Evolutionary conservation across 2,888 invertebrate species (phyloP).

Genomic region (Pteria penguin): DNA sequence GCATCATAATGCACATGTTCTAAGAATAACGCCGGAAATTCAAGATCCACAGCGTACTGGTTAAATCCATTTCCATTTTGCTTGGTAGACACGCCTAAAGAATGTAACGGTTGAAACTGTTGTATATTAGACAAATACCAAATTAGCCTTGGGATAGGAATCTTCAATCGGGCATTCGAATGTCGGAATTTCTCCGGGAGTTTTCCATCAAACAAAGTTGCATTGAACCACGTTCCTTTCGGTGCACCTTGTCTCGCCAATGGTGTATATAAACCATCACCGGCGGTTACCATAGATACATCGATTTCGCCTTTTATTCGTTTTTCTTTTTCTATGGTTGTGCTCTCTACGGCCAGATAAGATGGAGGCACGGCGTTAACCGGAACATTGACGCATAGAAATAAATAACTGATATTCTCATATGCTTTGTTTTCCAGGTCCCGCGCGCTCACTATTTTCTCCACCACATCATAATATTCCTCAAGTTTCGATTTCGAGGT

Average conservation of each 20-base stretch:
- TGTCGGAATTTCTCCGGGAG: constrained; percentile 13
- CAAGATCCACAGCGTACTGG: constrained; percentile 24
- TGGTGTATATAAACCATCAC: constrained; percentile 21
- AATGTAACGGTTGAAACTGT: constrained; percentile 17
- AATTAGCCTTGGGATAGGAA: constrained; percentile 19
- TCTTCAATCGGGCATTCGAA: constrained; percentile 15
- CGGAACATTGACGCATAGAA: constrained; percentile 9
- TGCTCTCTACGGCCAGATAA: constrained; percentile 9
- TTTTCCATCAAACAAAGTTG: constrained; percentile 25
- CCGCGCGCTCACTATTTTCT: not conserved
- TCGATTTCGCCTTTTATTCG: constrained; percentile 14
- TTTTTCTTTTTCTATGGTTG: constrained; percentile 8
- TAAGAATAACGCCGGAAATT: constrained; percentile 21
- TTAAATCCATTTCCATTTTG: constrained; percentile 1
- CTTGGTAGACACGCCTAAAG: constrained; percentile 11
- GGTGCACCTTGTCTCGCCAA: constrained; percentile 17
- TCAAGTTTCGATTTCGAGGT: constrained; percentile 16
- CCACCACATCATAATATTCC: constrained; percentile 9
- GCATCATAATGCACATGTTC: constrained; percentile 24
- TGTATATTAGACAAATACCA: constrained; percentile 22
- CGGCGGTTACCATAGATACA: constrained; percentile 21
- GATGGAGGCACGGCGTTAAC: constrained; percentile 13
- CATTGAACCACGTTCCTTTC: constrained; percentile 21
- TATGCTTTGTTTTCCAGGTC: constrained; percentile 18
- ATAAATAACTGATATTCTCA: constrained; percentile 20